Evolutionary conservation across 2,888 invertebrate species (phyloP).

Genomic region (Polydrusus cervinus): DNA sequence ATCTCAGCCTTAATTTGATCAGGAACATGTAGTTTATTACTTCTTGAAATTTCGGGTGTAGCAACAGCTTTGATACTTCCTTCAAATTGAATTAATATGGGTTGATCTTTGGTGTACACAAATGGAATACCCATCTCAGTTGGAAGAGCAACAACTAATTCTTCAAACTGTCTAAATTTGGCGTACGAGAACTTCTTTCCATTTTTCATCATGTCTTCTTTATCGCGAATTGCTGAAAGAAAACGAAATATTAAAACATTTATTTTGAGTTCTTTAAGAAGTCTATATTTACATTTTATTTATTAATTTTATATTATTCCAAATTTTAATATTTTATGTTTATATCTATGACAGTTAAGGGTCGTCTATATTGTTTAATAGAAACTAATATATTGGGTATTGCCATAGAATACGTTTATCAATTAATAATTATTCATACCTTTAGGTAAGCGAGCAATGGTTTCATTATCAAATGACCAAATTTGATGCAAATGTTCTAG

Average conservation of each 20-base stretch:
- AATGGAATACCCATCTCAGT: slow-evolving; percentile 82
- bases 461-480: slow-evolving; percentile 74
- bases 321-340: too few species aligned
- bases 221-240: slow-evolving; percentile 66
- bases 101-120: slow-evolving; percentile 76
- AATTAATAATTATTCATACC: slow-evolving; percentile 55
- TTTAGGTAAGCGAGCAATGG: slow-evolving; percentile 72
- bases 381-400: background rate
- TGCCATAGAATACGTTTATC: background rate
- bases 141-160: slow-evolving; percentile 79
- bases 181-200: slow-evolving; percentile 76
- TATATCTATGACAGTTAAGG: too few species aligned
- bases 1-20: slow-evolving; percentile 70
- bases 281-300: too few species aligned
- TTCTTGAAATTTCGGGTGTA: slow-evolving; percentile 65
- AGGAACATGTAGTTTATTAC: slow-evolving; percentile 64
- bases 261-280: too few species aligned
- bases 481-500: slow-evolving; percentile 71
- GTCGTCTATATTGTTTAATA: background rate
- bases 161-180: slow-evolving; percentile 75
- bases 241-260: background rate
- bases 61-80: slow-evolving; percentile 72
- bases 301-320: too few species aligned
- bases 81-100: slow-evolving; percentile 74
- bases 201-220: slow-evolving; percentile 69